These are phyloP conservation scores for Catocala nupta DNA, from an alignment of 2,888 invertebrate genomes.

Conservation along the genomic window DNA sequence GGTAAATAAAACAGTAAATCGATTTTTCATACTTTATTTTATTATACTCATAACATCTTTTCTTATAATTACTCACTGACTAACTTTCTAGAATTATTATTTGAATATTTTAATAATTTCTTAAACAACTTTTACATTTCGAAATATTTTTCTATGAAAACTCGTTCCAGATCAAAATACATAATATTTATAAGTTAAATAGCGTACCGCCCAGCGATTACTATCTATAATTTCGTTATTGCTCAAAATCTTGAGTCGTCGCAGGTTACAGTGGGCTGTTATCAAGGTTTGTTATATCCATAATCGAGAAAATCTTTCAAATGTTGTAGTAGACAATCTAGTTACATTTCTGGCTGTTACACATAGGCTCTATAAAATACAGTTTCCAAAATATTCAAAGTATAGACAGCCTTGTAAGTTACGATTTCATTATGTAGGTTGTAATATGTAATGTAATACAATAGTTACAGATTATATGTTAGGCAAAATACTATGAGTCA, in stretches of 20 bases:
- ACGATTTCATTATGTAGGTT: slow-evolving; percentile 53
- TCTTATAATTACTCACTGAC: slow-evolving; percentile 83
- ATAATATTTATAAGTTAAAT: slow-evolving; percentile 58
- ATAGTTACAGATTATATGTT: slow-evolving; percentile 51
- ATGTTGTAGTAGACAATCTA: slow-evolving; percentile 51
- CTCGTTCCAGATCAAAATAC: slow-evolving; percentile 77
- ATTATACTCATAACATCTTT: slow-evolving; percentile 86
- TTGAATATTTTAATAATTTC: slow-evolving; percentile 84
- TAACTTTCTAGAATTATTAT: slow-evolving; percentile 85
- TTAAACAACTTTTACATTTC: slow-evolving; percentile 80
- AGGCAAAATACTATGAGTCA: slow-evolving; percentile 55
- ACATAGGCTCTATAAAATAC: slow-evolving; percentile 58
- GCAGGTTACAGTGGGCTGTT: slow-evolving; percentile 35
- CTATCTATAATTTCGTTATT: slow-evolving; percentile 56
- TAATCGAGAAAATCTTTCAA: slow-evolving; percentile 35
- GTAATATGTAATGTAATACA: slow-evolving; percentile 41
- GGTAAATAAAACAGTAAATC: neutral
- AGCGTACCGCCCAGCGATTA: slow-evolving; percentile 54
- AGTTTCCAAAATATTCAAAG: slow-evolving; percentile 61
- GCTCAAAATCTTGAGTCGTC: slow-evolving; percentile 52
- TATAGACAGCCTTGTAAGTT: slow-evolving; percentile 62
- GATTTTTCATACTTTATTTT: slow-evolving; percentile 76
- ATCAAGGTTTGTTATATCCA: slow-evolving; percentile 30
- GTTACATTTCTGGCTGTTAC: slow-evolving; percentile 55
- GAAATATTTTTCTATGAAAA: slow-evolving; percentile 77